Base-by-base conservation (phyloP, 2,113 vertebrate species). In the Grammatotria lemairii region DNA sequence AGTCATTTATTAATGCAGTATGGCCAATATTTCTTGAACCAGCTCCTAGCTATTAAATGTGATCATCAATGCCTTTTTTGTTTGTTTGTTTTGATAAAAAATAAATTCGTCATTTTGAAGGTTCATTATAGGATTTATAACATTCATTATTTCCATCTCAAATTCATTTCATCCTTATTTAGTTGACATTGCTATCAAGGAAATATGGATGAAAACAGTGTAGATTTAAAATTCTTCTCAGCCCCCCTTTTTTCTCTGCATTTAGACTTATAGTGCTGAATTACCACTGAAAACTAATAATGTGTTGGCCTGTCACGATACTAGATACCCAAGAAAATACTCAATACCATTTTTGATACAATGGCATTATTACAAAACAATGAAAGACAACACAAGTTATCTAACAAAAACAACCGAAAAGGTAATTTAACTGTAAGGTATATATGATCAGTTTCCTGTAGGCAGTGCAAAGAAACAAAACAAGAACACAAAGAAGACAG, bases 231-330 rank as follows among this genome's bases (percentile, higher is more conserved):
- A 23, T 40, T 68, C 11, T 68, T 5, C 63, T 68, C 35, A 73
- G 21, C 0, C 3, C 38, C 21, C 8, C 35, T 1, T 3, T 21
- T 40, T 19, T 0, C 65, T 38, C 13, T 38, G 38, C 38, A 3
- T 17, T 73, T 45, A 26, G 8, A 16, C 13, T 17, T 73, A 2
- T 23, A 42, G 13, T 38, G 60, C 1, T 65, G 17, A 19, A 35
- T 63, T 63, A n/a, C 1, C 4, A 63, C 58, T 63, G 31, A 65
- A 65, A 5, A 65, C 60, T 65, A 65, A 11, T 2, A 65, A 65
- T 2, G 2, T 65, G 1, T n/a, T n/a, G 6, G 6, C 9, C 9
- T 65, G 17, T 65, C 33, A 65, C 3, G 0, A 11, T 63, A n/a
- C 17, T n/a, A 63, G 58, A 63, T 35, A 33, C 16, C 58, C 28